Evolutionary conservation across 1,140 invertebrate genomes (phyloP).

Genomic region (Plectus sambesii): DNA sequence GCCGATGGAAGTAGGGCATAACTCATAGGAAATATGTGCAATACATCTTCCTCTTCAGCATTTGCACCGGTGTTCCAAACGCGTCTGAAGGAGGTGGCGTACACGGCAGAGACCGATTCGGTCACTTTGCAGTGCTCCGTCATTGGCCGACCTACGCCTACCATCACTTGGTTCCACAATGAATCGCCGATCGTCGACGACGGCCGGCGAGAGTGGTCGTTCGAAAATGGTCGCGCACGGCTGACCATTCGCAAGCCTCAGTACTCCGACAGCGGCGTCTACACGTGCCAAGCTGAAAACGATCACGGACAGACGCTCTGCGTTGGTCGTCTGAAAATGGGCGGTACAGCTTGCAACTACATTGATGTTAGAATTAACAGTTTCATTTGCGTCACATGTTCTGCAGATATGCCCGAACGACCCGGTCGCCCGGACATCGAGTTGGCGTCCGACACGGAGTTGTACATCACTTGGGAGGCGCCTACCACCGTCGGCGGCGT

Average conservation of each 20-base stretch:
- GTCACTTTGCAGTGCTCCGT: conserved; percentile 69
- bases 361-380: conserved; percentile 3
- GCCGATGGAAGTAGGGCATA: conserved; percentile 33
- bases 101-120: conserved; percentile 61
- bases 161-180: conserved; percentile 73
- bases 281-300: conserved; percentile 85
- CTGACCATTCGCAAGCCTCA: conserved; percentile 33
- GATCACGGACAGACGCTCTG: conserved; percentile 53
- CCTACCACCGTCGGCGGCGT: conserved; percentile 62
- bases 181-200: conserved; percentile 47
- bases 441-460: conserved; percentile 69
- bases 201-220: conserved; percentile 26
- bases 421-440: conserved; percentile 74
- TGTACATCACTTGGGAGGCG: conserved; percentile 64
- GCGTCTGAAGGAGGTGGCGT: conserved; percentile 57
- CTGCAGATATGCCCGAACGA: conserved; percentile 60
- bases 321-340: conserved; percentile 50
- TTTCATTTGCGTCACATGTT: conserved; percentile 12
- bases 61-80: conserved; percentile 50
- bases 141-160: conserved; percentile 73
- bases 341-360: conserved; percentile 44
- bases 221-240: conserved; percentile 19
- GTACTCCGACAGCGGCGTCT: conserved; percentile 62
- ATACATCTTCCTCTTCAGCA: conserved; percentile 23
- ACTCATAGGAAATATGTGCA: conserved; percentile 3